A percentile compares a stretch with the other conserved stretches of the same genome.
Evolutionary conservation across 2,113 vertebrate species (phyloP).

Genomic region (Xenotilapia leptura): DNA sequence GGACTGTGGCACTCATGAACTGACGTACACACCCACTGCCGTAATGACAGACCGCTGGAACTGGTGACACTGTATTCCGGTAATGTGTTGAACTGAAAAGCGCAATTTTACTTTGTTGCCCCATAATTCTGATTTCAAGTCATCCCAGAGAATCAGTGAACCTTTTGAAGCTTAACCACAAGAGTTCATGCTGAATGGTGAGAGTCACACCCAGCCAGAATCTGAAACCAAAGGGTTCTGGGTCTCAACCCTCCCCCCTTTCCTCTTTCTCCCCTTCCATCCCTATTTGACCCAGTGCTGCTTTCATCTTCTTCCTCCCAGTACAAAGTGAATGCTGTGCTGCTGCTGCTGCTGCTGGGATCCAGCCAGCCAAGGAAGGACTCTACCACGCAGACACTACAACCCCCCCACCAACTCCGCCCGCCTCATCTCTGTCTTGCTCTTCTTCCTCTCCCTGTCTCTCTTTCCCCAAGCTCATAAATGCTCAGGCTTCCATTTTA

Average conservation of each 20-base stretch:
- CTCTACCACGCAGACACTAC: constrained; percentile 37
- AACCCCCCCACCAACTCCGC: background rate
- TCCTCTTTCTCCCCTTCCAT: background rate
- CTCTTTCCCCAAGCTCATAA: constrained; percentile 34
- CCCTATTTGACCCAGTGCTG: constrained; percentile 20
- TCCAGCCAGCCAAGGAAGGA: constrained; percentile 43
- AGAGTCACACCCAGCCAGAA: constrained; percentile 4
- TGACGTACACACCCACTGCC: constrained; percentile 13
- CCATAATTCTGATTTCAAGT: constrained; percentile 29
- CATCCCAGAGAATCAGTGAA: constrained; percentile 29
- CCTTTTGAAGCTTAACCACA: constrained; percentile 17
- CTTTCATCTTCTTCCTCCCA: constrained; percentile 53
- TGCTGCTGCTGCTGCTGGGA: constrained; percentile 52
- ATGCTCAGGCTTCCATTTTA: constrained; percentile 42
- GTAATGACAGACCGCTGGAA: background rate
- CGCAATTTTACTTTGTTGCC: constrained; percentile 2
- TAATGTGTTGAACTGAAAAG: background rate
- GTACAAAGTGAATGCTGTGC: constrained; percentile 56
- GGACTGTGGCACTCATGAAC: background rate
- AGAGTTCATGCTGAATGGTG: constrained; percentile 5
- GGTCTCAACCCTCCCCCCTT: constrained; percentile 9
- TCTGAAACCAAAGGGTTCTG: constrained; percentile 21
- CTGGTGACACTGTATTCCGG: background rate
- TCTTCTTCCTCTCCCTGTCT: background rate
- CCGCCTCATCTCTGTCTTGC: background rate